Evolutionary conservation across 1,140 invertebrate species (phyloP).

Genomic region (Aporrectodea caliginosa): DNA sequence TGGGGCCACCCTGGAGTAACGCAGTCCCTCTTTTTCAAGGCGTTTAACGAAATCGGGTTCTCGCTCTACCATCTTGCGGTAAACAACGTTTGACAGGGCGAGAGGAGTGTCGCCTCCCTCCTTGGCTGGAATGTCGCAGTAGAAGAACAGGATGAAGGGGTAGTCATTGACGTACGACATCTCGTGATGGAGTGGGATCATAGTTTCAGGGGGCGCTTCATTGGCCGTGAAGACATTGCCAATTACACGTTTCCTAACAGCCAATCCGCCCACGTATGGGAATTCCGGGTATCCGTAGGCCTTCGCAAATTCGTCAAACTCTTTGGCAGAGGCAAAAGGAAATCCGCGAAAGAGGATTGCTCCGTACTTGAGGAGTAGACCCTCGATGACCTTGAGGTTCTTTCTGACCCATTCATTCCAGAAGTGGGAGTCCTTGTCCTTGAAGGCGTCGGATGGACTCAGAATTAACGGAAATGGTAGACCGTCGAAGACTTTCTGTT

Average conservation of each 20-base stretch:
- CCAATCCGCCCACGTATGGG: no score
- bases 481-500: background rate
- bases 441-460: background rate
- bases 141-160: no score
- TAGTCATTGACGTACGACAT: no score
- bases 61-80: constrained; percentile 36
- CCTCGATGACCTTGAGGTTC: constrained; percentile 33
- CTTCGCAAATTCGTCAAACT: constrained; percentile 44
- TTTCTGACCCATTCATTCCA: constrained; percentile 34
- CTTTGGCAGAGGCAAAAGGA: constrained; percentile 37
- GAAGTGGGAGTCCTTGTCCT: background rate
- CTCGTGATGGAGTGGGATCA: no score
- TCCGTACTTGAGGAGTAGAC: constrained; percentile 39
- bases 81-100: constrained; percentile 41
- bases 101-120: constrained; percentile 44
- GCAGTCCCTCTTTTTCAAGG: constrained; percentile 38
- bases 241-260: no score
- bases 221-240: no score
- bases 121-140: constrained; percentile 35
- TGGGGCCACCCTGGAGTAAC: constrained; percentile 36
- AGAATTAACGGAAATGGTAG: background rate
- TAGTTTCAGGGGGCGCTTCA: no score
- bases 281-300: constrained; percentile 39
- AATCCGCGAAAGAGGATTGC: constrained; percentile 45
- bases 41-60: constrained; percentile 39